Evolutionary conservation across 2,797 vertebrate species (phyloP), one percentile per base, ranked within the genome.

Genomic region (Galagoides demidoff): DNA sequence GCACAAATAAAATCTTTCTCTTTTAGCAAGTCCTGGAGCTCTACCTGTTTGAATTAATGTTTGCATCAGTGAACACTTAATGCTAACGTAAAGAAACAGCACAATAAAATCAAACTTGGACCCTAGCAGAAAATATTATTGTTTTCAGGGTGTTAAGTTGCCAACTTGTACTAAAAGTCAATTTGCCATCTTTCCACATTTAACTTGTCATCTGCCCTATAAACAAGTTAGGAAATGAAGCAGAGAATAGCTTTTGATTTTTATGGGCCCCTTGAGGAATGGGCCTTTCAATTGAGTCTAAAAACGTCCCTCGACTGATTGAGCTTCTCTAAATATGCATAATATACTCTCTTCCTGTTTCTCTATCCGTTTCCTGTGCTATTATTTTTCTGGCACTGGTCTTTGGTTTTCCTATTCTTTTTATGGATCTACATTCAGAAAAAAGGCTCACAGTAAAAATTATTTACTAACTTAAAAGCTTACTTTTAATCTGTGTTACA

Each of bases 231-330:
- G 39, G 31, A 94, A 95, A 81, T 77, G 61, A 92, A 76, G 63
- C 86, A 82, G 5, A 90, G 88, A 96, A 89, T 7, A 97, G 76
- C 59, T 87, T 94, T 93, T 85, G 39, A 95, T 89, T 97, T 95
- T 66, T 88, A 78, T 82, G 71, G 90, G 43, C 17, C n/a, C 43
- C 55, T 93, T 94, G 45, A 73, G 63, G 71, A 97, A 88, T 64
- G 68, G 34, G 31, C 39, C 45, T 95, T 70, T 63, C 27, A 83
- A 81, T 2, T 25, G 34, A 61, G 29, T 63, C 45, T 68, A 66
- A 94, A 95, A 90, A 45, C 86, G 23, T 27, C 12, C 12, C 8
- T 31, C 19, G n/a, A 84, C 73, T 79, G 68, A 93, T 16, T 89
- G 37, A 95, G 16, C 88, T 91, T 94, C 70, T 91, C 49, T 23